These are phyloP conservation scores for Dolichoris vasculosae DNA, from an alignment of 1,140 invertebrate species.

Conservation along the genomic window DNA sequence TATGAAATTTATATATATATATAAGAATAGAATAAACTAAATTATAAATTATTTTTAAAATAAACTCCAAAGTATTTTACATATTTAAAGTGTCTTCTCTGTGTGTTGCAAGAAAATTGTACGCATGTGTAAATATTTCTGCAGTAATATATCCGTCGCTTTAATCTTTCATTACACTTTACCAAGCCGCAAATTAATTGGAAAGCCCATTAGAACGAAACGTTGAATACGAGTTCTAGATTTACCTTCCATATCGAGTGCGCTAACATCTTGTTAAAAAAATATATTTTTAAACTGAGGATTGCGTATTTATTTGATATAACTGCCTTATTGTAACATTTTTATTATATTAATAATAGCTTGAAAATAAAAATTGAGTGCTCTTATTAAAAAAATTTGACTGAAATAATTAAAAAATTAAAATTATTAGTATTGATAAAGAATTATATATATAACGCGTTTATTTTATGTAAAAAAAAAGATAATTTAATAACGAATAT, in stretches of 20 bases:
- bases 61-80: neutral
- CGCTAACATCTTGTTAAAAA: conserved; percentile 7
- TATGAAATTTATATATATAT: too few relatives aligned
- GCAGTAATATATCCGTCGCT: neutral
- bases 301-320: neutral
- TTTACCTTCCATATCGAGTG: neutral
- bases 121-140: neutral
- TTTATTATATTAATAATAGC: neutral
- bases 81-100: neutral
- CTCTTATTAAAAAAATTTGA: neutral
- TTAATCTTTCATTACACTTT: neutral
- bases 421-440: neutral
- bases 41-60: neutral
- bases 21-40: neutral
- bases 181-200: conserved; percentile 34
- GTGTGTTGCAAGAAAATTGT: neutral
- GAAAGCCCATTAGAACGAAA: conserved; percentile 32
- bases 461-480: neutral
- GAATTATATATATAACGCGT: neutral
- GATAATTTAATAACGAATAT: neutral
- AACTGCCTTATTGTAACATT: too few relatives aligned
- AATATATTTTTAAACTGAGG: neutral
- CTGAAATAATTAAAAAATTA: too few relatives aligned
- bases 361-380: neutral
- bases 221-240: neutral